Conservation (phyloP, 1,140 invertebrate genomes). For the Drosophila mojavensis region DNA sequence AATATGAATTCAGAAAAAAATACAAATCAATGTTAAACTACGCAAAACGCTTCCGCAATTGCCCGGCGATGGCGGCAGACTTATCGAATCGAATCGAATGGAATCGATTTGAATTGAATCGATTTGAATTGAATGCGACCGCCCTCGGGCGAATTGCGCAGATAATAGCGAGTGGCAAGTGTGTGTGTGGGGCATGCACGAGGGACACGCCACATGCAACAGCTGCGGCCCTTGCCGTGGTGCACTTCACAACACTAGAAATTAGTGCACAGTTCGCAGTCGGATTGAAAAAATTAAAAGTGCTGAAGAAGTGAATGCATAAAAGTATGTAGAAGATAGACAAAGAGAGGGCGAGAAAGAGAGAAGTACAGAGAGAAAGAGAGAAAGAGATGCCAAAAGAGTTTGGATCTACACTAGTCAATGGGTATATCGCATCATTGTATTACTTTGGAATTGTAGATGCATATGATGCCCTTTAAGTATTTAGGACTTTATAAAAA, state of each 20-base stretch:
- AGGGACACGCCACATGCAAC: constrained; percentile 53
- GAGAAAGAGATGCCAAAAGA: neutral
- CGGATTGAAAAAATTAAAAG: neutral
- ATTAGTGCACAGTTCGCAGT: constrained; percentile 5
- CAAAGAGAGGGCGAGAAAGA: neutral
- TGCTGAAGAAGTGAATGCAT: neutral
- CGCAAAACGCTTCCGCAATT: constrained; percentile 39
- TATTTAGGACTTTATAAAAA: no score
- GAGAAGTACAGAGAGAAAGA: neutral
- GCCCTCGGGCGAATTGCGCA: constrained; percentile 13
- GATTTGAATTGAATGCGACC: constrained; percentile 4
- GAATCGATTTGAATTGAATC: neutral
- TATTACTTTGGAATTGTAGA: no score
- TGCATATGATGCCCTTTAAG: no score
- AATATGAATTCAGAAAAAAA: constrained; percentile 17
- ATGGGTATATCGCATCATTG: no score
- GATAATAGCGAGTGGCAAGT: constrained; percentile 3
- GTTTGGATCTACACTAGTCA: neutral
- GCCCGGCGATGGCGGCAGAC: constrained; percentile 14
- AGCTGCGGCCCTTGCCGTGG: neutral
- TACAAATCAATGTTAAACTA: constrained; percentile 44
- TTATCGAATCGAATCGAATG: neutral
- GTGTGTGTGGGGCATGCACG: constrained; percentile 53
- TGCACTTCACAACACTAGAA: constrained; percentile 3
- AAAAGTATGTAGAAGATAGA: neutral